Conservation (phyloP, 2,888 invertebrate genomes). For the Drosophila nigricruria region DNA sequence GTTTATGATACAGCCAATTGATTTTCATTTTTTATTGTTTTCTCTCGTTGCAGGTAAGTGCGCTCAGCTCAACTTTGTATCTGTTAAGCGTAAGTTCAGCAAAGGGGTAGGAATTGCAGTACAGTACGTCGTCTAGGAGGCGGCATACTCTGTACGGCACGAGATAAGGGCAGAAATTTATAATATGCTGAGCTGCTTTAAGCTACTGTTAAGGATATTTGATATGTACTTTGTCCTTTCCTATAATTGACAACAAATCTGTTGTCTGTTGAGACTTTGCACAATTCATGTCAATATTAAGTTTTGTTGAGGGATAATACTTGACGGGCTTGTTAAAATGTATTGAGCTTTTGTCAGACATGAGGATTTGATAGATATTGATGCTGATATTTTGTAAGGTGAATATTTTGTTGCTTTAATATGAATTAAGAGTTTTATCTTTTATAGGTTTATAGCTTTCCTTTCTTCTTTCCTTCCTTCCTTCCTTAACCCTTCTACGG, state of each 20-base stretch:
- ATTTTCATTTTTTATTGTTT: slow-evolving; percentile 57
- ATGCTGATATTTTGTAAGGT: not conserved
- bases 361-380: not conserved
- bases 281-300: not conserved
- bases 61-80: slow-evolving; percentile 46
- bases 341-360: not conserved
- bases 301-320: not conserved
- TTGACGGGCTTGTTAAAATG: not conserved
- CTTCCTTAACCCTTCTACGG: not conserved
- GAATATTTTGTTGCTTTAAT: not conserved
- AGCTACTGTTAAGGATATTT: not conserved
- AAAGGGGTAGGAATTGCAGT: not conserved
- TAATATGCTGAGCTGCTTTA: slow-evolving; percentile 2
- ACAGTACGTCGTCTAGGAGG: not conserved
- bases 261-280: not conserved
- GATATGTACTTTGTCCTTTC: not conserved
- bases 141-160: not conserved
- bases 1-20: slow-evolving; percentile 63
- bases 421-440: not conserved
- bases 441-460: not conserved
- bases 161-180: not conserved
- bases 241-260: not conserved
- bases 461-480: not conserved
- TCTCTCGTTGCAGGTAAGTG: slow-evolving; percentile 61
- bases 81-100: slow-evolving; percentile 43